Evolutionary conservation across 92 coral and sea anemone species (phyloP).

Genomic region (Bergia sp.): DNA sequence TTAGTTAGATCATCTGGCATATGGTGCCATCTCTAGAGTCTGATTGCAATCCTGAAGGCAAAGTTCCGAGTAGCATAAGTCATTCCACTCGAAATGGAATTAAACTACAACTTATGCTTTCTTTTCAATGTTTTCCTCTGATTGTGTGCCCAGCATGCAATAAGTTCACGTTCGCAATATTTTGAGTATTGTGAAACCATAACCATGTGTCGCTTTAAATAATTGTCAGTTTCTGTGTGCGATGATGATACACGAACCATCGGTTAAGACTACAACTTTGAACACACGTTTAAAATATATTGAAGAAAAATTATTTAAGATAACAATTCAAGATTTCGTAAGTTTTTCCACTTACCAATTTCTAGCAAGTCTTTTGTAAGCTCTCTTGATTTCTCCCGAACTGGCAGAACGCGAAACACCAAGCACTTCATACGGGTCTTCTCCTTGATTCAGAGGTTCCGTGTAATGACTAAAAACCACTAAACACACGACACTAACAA

Average conservation of each 20-base stretch:
- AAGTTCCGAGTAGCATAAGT: background rate
- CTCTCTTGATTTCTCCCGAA: constrained; percentile 76
- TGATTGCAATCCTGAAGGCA: background rate
- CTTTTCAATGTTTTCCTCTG: background rate
- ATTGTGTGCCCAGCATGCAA: too few species aligned
- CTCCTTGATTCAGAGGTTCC: constrained; percentile 34
- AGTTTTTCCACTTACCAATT: constrained; percentile 74
- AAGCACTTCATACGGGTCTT: constrained; percentile 83
- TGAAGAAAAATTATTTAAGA: background rate
- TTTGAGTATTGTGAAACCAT: background rate
- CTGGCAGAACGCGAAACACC: constrained; percentile 90
- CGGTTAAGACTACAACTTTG: background rate
- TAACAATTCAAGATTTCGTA: background rate
- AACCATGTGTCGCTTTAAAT: background rate
- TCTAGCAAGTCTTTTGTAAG: constrained; percentile 92
- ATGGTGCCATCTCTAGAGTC: background rate
- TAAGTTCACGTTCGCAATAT: too few species aligned
- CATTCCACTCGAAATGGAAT: background rate
- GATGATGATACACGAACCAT: background rate
- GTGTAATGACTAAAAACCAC: background rate
- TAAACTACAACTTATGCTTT: too few species aligned
- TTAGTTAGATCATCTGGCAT: background rate
- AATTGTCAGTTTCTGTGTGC: background rate
- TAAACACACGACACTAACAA: background rate
- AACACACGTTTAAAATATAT: too few species aligned